Conservation (phyloP, 1,140 invertebrate species). For the Musca vetustissima region DNA sequence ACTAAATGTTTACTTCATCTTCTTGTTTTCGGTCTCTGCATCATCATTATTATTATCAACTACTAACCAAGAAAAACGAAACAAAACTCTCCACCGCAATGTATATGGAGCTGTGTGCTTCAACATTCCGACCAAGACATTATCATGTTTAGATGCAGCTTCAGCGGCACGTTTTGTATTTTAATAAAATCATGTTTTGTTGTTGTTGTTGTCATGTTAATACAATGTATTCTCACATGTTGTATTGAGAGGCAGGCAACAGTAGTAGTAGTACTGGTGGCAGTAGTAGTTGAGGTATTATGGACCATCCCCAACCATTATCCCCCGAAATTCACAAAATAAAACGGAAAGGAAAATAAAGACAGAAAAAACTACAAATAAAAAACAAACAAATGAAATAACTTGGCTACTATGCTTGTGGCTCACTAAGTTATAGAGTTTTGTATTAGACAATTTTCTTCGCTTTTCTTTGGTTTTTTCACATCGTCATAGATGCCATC, state of each 20-base stretch:
- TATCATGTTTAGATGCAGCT: too few species aligned
- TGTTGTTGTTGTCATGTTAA: constrained; percentile 23
- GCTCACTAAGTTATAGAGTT: constrained; percentile 17
- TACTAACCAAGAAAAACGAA: too few species aligned
- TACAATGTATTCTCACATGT: constrained; percentile 23
- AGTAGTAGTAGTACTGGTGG: too few species aligned
- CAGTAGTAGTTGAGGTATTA: too few species aligned
- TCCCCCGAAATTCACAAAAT: neutral
- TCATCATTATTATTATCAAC: constrained; percentile 1
- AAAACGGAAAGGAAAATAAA: neutral
- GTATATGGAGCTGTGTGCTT: too few species aligned
- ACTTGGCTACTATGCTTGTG: constrained; percentile 15
- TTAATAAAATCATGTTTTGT: constrained; percentile 17
- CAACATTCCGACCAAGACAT: too few species aligned
- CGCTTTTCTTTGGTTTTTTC: constrained; percentile 1
- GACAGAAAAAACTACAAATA: neutral
- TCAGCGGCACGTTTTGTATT: constrained; percentile 19
- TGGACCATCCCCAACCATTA: neutral
- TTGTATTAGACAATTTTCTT: neutral
- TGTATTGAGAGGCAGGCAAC: too few species aligned
- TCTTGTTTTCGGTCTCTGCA: neutral
- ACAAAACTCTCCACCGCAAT: too few species aligned
- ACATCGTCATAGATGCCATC: neutral
- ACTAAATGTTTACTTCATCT: too few species aligned
- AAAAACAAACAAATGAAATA: neutral